phyloP scores from a whole-genome alignment of 92 coral and sea anemone species.

The Zoanthus sociatus region DNA sequence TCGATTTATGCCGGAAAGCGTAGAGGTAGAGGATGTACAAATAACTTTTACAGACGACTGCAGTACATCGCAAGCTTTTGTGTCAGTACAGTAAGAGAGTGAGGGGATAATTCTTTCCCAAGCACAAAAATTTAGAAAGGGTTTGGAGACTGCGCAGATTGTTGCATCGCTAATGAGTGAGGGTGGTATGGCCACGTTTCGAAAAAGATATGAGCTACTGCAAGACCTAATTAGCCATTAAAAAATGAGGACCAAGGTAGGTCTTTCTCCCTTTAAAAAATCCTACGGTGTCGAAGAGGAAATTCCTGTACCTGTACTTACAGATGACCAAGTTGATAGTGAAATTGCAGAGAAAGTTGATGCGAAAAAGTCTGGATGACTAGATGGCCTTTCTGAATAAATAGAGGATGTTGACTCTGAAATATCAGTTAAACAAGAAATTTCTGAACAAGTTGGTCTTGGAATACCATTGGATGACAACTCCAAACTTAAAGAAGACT shows the following conservation, averaged over 20 bases:
- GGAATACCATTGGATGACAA: no score
- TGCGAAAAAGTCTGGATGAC: no score
- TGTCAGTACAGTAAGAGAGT: background rate
- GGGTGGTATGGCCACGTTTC: slow-evolving; percentile 67
- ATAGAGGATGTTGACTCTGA: no score
- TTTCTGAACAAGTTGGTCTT: no score
- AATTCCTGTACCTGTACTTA: no score
- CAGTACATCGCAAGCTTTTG: slow-evolving; percentile 1
- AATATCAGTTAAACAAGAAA: no score
- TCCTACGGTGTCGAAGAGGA: no score
- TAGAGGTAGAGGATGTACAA: background rate
- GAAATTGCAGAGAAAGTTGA: slow-evolving; percentile 32
- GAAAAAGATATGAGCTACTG: slow-evolving; percentile 41
- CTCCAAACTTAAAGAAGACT: background rate
- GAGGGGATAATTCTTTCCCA: slow-evolving; percentile 29
- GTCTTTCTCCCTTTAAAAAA: slow-evolving; percentile 30
- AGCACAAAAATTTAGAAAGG: slow-evolving; percentile 62
- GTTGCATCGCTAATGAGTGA: slow-evolving; percentile 67
- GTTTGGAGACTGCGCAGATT: slow-evolving; percentile 60
- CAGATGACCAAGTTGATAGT: slow-evolving; percentile 10
- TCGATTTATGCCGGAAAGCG: background rate
- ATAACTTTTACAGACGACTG: background rate
- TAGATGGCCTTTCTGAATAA: no score
- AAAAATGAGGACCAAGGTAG: slow-evolving; percentile 58
- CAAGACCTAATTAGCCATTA: slow-evolving; percentile 46